phyloP scores from a whole-genome alignment of 2,797 vertebrate species.

The Staurois parvus region DNA sequence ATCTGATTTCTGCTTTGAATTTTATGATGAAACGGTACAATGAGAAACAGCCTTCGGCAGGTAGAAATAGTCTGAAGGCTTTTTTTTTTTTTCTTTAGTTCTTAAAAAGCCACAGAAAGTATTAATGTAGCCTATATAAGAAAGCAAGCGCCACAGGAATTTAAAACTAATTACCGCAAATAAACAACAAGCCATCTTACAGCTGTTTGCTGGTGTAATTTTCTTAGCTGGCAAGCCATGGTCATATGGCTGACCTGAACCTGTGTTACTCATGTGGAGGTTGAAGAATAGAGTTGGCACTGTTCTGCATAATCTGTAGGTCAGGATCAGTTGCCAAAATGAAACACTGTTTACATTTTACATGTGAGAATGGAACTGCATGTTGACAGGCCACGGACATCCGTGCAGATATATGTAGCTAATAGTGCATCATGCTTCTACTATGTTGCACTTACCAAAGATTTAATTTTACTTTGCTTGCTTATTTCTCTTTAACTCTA shows the following conservation, averaged over 20 bases:
- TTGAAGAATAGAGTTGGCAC: background rate
- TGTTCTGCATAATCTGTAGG: background rate
- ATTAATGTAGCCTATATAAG: slow-evolving; percentile 24
- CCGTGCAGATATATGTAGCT: too few species aligned
- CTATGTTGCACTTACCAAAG: too few species aligned
- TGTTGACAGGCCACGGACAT: background rate
- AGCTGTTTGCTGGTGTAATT: slow-evolving; percentile 20
- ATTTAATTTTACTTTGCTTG: too few species aligned
- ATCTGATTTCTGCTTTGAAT: slow-evolving; percentile 27
- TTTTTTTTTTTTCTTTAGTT: background rate
- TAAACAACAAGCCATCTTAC: slow-evolving; percentile 31
- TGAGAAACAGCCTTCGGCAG: slow-evolving; percentile 27
- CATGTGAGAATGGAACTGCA: too few species aligned
- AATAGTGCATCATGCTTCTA: too few species aligned
- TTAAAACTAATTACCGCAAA: slow-evolving; percentile 43
- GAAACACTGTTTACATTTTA: background rate
- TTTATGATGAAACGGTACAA: background rate
- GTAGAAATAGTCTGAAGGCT: background rate
- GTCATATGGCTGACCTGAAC: background rate
- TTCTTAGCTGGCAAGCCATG: background rate
- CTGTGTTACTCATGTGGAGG: background rate
- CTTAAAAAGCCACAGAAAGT: slow-evolving; percentile 7
- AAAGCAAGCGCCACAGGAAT: slow-evolving; percentile 40
- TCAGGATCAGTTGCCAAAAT: background rate
- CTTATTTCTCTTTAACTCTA: too few species aligned